phyloP scores from a whole-genome alignment of 2,888 invertebrate genomes.

The Troides helena region DNA sequence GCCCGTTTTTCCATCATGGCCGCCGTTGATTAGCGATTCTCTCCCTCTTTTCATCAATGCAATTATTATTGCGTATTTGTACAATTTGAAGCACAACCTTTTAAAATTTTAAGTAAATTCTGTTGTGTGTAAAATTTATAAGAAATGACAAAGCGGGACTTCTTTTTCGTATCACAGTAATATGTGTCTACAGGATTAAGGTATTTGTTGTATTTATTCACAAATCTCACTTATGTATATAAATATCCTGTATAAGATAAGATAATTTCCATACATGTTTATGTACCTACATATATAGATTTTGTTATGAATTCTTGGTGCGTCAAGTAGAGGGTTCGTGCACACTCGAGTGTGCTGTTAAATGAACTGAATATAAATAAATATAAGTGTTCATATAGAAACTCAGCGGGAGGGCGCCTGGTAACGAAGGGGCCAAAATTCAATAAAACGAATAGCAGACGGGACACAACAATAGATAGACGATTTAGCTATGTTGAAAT shows the following conservation, averaged over 20 bases:
- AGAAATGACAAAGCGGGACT: too few species aligned
- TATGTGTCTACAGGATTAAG: too few species aligned
- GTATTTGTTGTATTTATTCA: too few species aligned
- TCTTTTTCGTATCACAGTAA: not conserved
- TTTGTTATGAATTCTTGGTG: not conserved
- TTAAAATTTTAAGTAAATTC: not conserved
- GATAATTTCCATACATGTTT: not conserved
- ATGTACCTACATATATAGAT: not conserved
- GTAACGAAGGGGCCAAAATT: conserved; percentile 62
- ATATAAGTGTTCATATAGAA: conserved; percentile 71
- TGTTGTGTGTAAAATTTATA: too few species aligned
- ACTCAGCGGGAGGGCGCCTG: conserved; percentile 61
- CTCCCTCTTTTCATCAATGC: conserved; percentile 31
- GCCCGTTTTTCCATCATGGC: conserved; percentile 67
- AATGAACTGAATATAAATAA: conserved; percentile 79
- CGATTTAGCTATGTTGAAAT: not conserved
- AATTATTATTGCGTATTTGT: not conserved
- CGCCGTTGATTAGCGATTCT: conserved; percentile 41
- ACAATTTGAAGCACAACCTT: too few species aligned
- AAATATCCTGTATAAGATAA: not conserved
- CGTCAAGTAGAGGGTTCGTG: conserved; percentile 51
- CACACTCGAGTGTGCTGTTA: conserved; percentile 69
- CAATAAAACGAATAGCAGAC: conserved; percentile 61
- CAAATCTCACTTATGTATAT: not conserved
- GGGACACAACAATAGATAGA: conserved; percentile 30